phyloP scores from a whole-genome alignment of 2,888 invertebrate species.

The Pheosia tremula region DNA sequence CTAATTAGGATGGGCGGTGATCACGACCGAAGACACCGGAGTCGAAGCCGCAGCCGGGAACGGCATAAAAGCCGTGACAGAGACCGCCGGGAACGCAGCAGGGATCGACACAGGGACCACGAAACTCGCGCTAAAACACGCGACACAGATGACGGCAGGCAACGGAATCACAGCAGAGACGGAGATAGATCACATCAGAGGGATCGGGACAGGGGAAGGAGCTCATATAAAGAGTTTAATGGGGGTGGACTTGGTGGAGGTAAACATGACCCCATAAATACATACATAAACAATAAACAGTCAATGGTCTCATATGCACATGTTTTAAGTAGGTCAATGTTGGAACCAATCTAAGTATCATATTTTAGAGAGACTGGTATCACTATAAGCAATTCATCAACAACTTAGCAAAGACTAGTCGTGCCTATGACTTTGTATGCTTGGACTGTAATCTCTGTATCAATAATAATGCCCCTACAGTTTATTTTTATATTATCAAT shows the following conservation, averaged over 20 bases:
- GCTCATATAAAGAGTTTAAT: slow-evolving; percentile 49
- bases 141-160: slow-evolving; percentile 29
- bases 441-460: too few species aligned
- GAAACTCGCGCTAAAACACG: slow-evolving; percentile 23
- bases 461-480: too few species aligned
- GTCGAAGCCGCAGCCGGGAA: slow-evolving; percentile 20
- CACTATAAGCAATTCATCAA: too few species aligned
- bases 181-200: slow-evolving; percentile 26
- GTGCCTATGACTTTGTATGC: too few species aligned
- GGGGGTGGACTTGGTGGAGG: slow-evolving; percentile 62
- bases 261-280: not conserved
- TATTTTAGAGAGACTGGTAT: too few species aligned
- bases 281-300: not conserved
- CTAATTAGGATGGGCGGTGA: slow-evolving; percentile 45
- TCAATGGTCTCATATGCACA: not conserved
- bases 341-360: too few species aligned
- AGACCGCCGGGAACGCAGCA: slow-evolving; percentile 19
- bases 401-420: too few species aligned
- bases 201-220: slow-evolving; percentile 49
- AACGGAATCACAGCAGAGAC: slow-evolving; percentile 29
- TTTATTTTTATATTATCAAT: too few species aligned
- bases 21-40: slow-evolving; percentile 37
- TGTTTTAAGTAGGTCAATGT: not conserved
- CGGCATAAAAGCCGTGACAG: slow-evolving; percentile 10
- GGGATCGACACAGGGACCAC: slow-evolving; percentile 30